These are phyloP conservation scores for Venusia cambrica DNA, from an alignment of 2,888 invertebrate genomes.

Conservation along the genomic window DNA sequence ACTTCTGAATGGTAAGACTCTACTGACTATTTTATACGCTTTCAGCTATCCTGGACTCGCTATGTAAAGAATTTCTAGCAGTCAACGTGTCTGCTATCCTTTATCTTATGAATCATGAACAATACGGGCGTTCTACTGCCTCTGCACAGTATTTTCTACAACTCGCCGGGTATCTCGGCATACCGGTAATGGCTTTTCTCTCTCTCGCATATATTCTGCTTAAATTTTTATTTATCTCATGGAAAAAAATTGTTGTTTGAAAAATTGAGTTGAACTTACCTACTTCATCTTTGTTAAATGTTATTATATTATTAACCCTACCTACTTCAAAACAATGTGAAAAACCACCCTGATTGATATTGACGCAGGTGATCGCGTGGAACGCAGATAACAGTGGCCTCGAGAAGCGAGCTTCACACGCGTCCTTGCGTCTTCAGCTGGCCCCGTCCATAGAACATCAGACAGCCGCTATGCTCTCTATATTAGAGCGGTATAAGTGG, in stretches of 20 bases:
- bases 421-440: constrained; percentile 94
- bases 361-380: constrained; percentile 91
- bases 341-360: too few relatives aligned
- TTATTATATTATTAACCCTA: too few relatives aligned
- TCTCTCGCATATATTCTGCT: constrained; percentile 24
- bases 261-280: too few relatives aligned
- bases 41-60: constrained; percentile 92
- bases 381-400: constrained; percentile 98
- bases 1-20: constrained; percentile 31
- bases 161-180: constrained; percentile 95
- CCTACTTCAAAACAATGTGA: too few relatives aligned
- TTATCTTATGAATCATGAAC: constrained; percentile 97
- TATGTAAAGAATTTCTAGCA: constrained; percentile 93
- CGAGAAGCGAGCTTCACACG: constrained; percentile 89
- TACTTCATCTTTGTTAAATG: too few relatives aligned
- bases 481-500: constrained; percentile 97
- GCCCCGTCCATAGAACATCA: constrained; percentile 98
- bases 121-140: constrained; percentile 95
- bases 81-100: constrained; percentile 95
- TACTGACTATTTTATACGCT: constrained; percentile 49
- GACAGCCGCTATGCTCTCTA: constrained; percentile 96
- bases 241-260: too few relatives aligned
- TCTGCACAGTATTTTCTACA: constrained; percentile 97
- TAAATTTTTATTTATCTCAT: constrained; percentile 9
- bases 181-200: constrained; percentile 84